Conservation (phyloP, 2,888 invertebrate genomes). For the Limnephilus rhombicus region DNA sequence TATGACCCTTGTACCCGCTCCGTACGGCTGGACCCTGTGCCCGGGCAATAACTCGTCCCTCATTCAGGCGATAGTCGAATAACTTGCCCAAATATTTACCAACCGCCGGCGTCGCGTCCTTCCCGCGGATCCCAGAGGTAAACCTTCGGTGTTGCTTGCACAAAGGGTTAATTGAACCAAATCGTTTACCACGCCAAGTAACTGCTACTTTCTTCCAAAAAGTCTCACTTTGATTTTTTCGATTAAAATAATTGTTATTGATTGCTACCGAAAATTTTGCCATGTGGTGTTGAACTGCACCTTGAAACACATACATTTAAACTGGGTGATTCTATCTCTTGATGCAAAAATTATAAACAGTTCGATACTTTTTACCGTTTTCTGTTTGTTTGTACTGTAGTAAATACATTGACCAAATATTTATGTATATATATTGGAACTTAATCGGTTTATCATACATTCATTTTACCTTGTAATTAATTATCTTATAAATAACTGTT, state of each 20-base stretch:
- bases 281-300: too few species aligned
- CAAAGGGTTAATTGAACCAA: neutral
- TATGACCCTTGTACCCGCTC: slow-evolving; percentile 35
- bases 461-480: too few species aligned
- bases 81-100: slow-evolving; percentile 48
- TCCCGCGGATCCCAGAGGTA: slow-evolving; percentile 19
- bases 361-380: too few species aligned
- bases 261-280: neutral
- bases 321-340: too few species aligned
- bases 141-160: neutral
- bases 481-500: too few species aligned
- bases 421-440: too few species aligned
- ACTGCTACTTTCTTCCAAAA: neutral
- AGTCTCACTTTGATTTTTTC: neutral
- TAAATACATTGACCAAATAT: too few species aligned
- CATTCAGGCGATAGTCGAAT: slow-evolving; percentile 47
- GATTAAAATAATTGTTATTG: neutral
- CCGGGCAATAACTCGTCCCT: slow-evolving; percentile 41
- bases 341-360: too few species aligned
- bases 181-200: neutral
- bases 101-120: slow-evolving; percentile 20
- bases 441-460: too few species aligned
- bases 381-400: too few species aligned
- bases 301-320: too few species aligned
- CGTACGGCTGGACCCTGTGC: slow-evolving; percentile 11